A percentile compares a stretch with the other conserved stretches of the same genome.
Conservation (phyloP, 2,113 vertebrate genomes). For the Nansenia antarctica region DNA sequence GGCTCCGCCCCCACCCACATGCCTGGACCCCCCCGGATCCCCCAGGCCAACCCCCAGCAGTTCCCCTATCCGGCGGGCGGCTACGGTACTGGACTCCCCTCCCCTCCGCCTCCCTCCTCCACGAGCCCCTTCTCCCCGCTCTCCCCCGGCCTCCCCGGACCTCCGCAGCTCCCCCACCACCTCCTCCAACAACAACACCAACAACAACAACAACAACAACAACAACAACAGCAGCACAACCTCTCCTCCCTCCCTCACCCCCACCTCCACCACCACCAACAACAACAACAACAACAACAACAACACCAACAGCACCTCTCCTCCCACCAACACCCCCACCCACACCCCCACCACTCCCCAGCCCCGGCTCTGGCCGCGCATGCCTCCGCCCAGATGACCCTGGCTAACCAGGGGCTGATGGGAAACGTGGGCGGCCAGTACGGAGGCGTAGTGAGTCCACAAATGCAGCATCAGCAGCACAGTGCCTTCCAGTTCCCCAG, state of each 20-base stretch:
- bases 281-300: too few species aligned
- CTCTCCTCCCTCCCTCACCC: slow-evolving; percentile 55
- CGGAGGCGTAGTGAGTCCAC: slow-evolving; percentile 64
- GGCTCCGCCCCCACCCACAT: slow-evolving; percentile 78
- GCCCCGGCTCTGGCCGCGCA: slow-evolving; percentile 43
- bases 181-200: slow-evolving; percentile 35
- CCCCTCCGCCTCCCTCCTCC: slow-evolving; percentile 46
- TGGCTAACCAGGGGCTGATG: slow-evolving; percentile 74
- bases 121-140: slow-evolving; percentile 52
- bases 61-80: slow-evolving; percentile 91
- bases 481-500: slow-evolving; percentile 71
- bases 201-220: too few species aligned
- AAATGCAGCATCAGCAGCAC: slow-evolving; percentile 56
- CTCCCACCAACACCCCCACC: slow-evolving; percentile 29
- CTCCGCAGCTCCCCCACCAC: slow-evolving; percentile 42
- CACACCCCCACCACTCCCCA: slow-evolving; percentile 23
- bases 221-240: too few species aligned
- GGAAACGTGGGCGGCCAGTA: slow-evolving; percentile 70
- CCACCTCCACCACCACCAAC: slow-evolving; percentile 42
- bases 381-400: slow-evolving; percentile 58
- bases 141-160: slow-evolving; percentile 18
- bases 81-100: slow-evolving; percentile 86
- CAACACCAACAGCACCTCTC: too few species aligned
- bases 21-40: slow-evolving; percentile 83
- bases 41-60: slow-evolving; percentile 88